phyloP scores from a whole-genome alignment of 2,113 vertebrate genomes.

The Nothocercus nigrocapillus region DNA sequence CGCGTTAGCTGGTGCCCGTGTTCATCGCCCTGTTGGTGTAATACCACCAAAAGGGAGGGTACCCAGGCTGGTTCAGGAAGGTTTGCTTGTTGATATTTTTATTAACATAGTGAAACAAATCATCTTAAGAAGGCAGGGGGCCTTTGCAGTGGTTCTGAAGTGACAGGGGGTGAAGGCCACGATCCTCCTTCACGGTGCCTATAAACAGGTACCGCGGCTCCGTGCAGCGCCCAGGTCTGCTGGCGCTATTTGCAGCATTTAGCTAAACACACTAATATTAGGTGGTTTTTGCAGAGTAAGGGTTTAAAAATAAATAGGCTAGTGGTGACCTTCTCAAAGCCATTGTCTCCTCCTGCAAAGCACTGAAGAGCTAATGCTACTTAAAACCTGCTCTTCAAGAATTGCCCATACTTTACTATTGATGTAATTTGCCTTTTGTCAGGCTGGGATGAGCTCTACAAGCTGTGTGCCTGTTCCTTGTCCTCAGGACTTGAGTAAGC shows the following conservation, averaged over 20 bases:
- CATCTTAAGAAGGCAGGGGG: not conserved
- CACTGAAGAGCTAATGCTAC: not conserved
- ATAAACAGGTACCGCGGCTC: not conserved
- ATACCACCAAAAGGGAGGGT: not conserved
- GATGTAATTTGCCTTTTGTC: not conserved
- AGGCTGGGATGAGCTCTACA: not conserved
- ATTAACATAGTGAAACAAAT: not conserved
- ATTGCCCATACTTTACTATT: not conserved
- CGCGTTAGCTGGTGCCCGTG: not conserved
- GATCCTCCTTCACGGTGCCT: not conserved
- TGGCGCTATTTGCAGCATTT: not conserved
- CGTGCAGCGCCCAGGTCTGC: not conserved
- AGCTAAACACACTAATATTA: not conserved
- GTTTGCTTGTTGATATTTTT: not conserved
- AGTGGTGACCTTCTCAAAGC: not conserved
- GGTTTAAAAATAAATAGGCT: not conserved
- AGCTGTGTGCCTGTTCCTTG: not conserved
- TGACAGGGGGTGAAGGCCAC: not conserved
- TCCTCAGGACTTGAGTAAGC: not conserved
- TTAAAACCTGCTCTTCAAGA: not conserved
- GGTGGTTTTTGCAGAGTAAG: not conserved
- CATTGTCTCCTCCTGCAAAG: not conserved
- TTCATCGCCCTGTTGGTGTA: not conserved
- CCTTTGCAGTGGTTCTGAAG: conserved; percentile 15
- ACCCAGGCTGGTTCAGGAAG: not conserved